Evolutionary conservation across 53 echinoderm and acorn worm species (phyloP).

Genomic region (Hippasteria phrygiana): DNA sequence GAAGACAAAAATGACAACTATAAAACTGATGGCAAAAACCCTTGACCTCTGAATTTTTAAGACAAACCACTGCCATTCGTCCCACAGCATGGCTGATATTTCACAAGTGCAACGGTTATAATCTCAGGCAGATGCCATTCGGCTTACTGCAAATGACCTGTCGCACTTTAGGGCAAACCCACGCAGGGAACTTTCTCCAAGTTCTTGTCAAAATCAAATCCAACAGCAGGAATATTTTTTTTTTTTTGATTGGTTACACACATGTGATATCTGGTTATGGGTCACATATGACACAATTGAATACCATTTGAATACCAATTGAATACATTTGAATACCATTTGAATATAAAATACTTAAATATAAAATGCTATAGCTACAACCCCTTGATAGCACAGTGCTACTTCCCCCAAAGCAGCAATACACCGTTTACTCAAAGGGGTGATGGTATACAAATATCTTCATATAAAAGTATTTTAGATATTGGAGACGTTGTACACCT

Average conservation of each 20-base stretch:
- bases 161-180: not conserved
- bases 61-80: too few species aligned
- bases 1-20: too few species aligned
- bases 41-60: too few species aligned
- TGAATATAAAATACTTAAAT: constrained; percentile 8
- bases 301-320: constrained; percentile 8
- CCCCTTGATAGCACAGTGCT: not conserved
- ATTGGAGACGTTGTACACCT: constrained; percentile 1
- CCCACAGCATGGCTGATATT: not conserved
- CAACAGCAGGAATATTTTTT: not conserved
- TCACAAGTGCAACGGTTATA: not conserved
- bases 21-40: too few species aligned
- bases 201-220: not conserved
- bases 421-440: not conserved
- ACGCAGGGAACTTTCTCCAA: not conserved
- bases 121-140: not conserved
- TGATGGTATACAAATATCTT: constrained; percentile 16
- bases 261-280: constrained; percentile 52
- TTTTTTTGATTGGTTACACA: constrained; percentile 31
- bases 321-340: constrained; percentile 52
- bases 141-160: not conserved
- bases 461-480: constrained; percentile 51
- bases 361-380: not conserved
- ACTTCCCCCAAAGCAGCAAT: constrained; percentile 40
- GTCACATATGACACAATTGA: constrained; percentile 37